phyloP scores from a whole-genome alignment of 2,888 invertebrate species.

The Dolomedes plantarius region DNA sequence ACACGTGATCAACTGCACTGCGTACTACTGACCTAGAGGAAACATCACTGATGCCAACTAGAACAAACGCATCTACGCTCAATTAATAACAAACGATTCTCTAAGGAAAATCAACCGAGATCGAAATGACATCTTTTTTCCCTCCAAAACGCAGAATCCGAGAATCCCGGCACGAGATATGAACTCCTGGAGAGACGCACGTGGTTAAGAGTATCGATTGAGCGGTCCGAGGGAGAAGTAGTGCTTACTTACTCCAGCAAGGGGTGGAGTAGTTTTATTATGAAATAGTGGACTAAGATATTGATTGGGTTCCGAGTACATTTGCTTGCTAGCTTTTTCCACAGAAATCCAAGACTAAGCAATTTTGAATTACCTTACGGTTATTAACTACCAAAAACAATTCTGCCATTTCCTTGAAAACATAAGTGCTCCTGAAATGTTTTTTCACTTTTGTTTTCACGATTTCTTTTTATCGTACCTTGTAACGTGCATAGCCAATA shows the following conservation, averaged over 20 bases:
- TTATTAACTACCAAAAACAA: no score
- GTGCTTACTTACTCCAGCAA: neutral
- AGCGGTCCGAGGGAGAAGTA: neutral
- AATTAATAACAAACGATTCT: neutral
- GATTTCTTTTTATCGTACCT: no score
- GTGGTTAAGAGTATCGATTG: conserved; percentile 2
- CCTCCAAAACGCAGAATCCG: neutral
- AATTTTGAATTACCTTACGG: no score
- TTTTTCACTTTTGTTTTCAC: no score
- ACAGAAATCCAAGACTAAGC: neutral
- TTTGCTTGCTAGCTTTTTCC: neutral
- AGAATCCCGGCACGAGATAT: neutral
- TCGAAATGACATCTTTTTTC: neutral
- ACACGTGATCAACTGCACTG: conserved; percentile 70
- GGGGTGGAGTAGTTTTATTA: neutral
- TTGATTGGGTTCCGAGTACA: neutral
- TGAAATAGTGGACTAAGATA: neutral
- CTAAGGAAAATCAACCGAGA: neutral
- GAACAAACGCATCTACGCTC: conserved; percentile 18
- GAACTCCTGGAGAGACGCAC: neutral
- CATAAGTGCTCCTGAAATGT: no score
- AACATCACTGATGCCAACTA: conserved; percentile 28
- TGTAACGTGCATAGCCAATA: no score
- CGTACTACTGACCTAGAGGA: conserved; percentile 51
- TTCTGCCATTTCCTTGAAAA: no score